Evolutionary conservation across 2,113 vertebrate genomes (phyloP), one percentile per base, ranked within the genome.

Genomic region (Eulemur macaco): DNA sequence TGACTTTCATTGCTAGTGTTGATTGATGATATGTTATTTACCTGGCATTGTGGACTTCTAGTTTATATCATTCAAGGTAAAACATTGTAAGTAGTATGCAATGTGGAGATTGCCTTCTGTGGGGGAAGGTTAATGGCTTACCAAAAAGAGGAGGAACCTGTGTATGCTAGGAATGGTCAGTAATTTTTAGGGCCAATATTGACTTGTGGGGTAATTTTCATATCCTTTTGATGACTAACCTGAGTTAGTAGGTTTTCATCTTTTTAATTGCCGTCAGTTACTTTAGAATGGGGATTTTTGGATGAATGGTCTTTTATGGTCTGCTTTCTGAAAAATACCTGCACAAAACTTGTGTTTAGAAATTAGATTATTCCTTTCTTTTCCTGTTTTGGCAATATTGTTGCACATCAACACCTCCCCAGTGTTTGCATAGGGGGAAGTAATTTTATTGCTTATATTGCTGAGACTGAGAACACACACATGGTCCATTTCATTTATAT

Each of bases 1-100:
- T 87, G 92, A 95, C 66, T 90, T 95, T 78, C 50, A 89, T 84
- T 3, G 9, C 83, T 89, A 1, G 47, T 94, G 63, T 80, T 94
- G 96, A 97, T 56, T 58, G 96, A 93, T 95, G 93, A 34, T 20
- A 29, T 76, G 58, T 83, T 95, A 91, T 74, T 96, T 95, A 96
- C 81, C 52, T 73, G 87, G 85, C 37, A 47, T 29, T 73, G 92
- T 94, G 88, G 50, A 42, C 90, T 94, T 21, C 81, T 91, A 23
- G 54, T 58, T 94, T 96, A 60, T 84, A 81, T 86, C 29, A 94
- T 66, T 96, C 60, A 88, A 97, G 85, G 96, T 88, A 74, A 92
- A 85, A 15, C 58, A 31, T 68, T 64, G 66, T 68, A 86, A 96
- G 47, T 60, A 63, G 17, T 54, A 27, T 29, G 15, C 66, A 74